Evolutionary conservation across 2,113 vertebrate genomes (phyloP).

Genomic region (Ciconia maguari): DNA sequence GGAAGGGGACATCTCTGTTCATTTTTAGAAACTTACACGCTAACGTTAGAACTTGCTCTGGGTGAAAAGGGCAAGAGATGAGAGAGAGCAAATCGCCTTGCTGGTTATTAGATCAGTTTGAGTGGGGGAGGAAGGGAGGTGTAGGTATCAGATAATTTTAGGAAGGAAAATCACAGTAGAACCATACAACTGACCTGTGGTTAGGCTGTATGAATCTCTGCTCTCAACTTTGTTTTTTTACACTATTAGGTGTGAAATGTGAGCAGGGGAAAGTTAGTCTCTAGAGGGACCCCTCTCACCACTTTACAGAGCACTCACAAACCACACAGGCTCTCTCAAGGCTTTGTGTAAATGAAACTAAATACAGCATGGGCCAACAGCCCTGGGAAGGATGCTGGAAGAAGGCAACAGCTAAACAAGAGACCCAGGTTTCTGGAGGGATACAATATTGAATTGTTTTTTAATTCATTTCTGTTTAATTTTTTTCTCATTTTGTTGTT

Average conservation of each 20-base stretch:
- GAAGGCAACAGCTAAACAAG: not conserved
- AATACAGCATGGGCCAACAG: not conserved
- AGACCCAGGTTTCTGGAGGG: not conserved
- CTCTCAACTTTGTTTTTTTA: not conserved
- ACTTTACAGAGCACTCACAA: not conserved
- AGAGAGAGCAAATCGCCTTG: not conserved
- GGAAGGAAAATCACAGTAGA: not conserved
- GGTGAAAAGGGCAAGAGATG: not conserved
- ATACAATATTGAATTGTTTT: constrained; percentile 24
- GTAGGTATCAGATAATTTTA: not conserved
- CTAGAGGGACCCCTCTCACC: constrained; percentile 17
- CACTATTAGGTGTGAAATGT: not conserved
- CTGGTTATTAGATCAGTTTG: not conserved
- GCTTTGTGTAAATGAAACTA: not conserved
- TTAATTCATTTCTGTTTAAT: constrained; percentile 59
- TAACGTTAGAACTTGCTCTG: not conserved
- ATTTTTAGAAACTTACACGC: not conserved
- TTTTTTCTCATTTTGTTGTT: constrained; percentile 64
- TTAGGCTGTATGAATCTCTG: not conserved
- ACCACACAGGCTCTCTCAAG: not conserved
- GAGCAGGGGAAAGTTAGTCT: not conserved
- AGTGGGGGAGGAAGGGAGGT: not conserved
- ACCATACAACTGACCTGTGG: not conserved
- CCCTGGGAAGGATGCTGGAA: not conserved
- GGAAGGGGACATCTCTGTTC: not conserved